Evolutionary conservation across 2,797 vertebrate species (phyloP), one percentile per base, ranked within the genome.

Genomic region (Coendou prehensilis): DNA sequence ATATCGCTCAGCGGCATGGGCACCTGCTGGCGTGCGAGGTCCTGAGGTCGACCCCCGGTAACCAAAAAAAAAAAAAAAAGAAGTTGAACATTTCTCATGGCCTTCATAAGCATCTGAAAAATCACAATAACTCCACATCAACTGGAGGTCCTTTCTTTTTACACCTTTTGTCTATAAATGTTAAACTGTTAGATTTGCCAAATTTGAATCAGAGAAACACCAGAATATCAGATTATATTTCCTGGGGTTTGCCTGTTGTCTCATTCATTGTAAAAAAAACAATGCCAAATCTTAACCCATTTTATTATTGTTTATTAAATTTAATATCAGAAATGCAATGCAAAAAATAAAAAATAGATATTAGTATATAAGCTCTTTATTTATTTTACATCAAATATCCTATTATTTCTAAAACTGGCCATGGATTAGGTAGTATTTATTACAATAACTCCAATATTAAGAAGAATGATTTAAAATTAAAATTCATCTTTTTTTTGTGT

Each of bases 281-380:
- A 83, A 92, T 92, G 33, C 56, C 45, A 87, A 87, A 61, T 92
- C 89, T 78, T 82, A 89, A 64, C 17, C 56, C 4, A 94, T 80
- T 95, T 91, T 85, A 73, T 90, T 87, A 90, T 22, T 47, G 63
- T 78, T 37, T 9, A 63, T 71, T 92, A 94, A 88, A 79, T 87
- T 82, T 82, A 94, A 61, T 78, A 83, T 28, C 14, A 73, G 37
- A 41, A 93, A 71, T 64, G 59, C 26, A 80, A n/a, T 6, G 8
- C 37, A 71, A 79, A 52, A 79, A 83, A 87, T 87, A 59, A 89
- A 86, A 75, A 84, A 47, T 41, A 64, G 59, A 71, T 80, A 15
- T 75, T 87, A 73, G 57, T 78, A 63, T 4, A 84, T 63, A 63
- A 79, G 41, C 2, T 3, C 9, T 73, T 81, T 76, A 63, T 83